Percentiles rank a stretch among this genome's conserved stretches.
phyloP scores from a whole-genome alignment of 2,888 invertebrate species.

The Diarsia dahlii region DNA sequence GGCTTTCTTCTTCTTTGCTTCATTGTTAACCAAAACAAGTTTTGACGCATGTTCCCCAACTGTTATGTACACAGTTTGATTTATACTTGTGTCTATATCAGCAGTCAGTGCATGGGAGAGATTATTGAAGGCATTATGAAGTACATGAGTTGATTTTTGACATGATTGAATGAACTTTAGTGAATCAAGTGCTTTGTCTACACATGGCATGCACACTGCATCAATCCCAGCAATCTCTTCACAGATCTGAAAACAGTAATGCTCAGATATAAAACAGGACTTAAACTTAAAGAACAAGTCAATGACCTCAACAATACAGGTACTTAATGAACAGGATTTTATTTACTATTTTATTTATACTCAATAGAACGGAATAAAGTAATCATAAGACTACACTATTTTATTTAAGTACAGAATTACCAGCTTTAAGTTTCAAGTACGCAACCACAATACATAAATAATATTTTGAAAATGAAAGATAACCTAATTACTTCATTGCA shows the following conservation, averaged over 20 bases:
- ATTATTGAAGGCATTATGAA: constrained; percentile 77
- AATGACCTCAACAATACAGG: background rate
- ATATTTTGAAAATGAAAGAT: background rate
- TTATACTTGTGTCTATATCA: constrained; percentile 67
- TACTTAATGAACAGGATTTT: background rate
- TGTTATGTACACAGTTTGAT: constrained; percentile 76
- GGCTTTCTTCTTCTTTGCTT: constrained; percentile 49
- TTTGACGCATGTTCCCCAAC: constrained; percentile 75
- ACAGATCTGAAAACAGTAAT: constrained; percentile 74
- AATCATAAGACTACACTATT: background rate
- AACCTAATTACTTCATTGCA: background rate
- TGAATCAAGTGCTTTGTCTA: constrained; percentile 73
- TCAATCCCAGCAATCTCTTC: constrained; percentile 81
- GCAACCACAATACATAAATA: background rate
- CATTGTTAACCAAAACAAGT: constrained; percentile 73
- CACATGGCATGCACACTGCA: constrained; percentile 81
- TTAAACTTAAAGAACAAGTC: background rate
- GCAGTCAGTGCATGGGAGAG: constrained; percentile 71
- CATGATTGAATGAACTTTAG: constrained; percentile 76
- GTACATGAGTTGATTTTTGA: constrained; percentile 70
- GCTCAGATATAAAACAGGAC: background rate
- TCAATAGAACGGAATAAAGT: too few species aligned
- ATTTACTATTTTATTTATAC: background rate
- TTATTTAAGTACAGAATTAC: background rate
- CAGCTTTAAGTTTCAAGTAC: background rate